Percentiles rank a stretch among this genome's conserved stretches.
Conservation (phyloP, 2,113 vertebrate genomes). For the Uria aalge region DNA sequence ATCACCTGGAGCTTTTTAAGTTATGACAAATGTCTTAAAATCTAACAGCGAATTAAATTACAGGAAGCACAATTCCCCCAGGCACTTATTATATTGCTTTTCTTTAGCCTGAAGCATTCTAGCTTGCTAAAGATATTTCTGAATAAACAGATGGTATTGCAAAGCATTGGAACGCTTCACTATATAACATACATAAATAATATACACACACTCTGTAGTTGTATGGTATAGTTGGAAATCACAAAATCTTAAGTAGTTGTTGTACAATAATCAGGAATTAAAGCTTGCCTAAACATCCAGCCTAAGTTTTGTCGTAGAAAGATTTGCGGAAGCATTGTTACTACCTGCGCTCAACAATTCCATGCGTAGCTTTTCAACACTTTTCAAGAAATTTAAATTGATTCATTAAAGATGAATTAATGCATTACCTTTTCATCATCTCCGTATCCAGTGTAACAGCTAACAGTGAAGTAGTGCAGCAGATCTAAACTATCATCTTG, state of each 20-base stretch:
- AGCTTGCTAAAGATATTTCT: not conserved
- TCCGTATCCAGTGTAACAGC: slow-evolving; percentile 91
- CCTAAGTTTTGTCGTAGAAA: not conserved
- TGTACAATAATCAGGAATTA: not conserved
- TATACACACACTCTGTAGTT: not conserved
- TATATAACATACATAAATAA: not conserved
- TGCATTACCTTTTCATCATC: slow-evolving; percentile 88
- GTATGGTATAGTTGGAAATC: fast-evolving
- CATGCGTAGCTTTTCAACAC: not conserved
- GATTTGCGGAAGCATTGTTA: not conserved
- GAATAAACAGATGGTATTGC: not conserved
- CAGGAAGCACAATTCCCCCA: not conserved
- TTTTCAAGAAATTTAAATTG: not conserved
- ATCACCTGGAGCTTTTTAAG: not conserved
- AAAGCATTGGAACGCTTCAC: not conserved
- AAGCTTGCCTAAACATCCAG: not conserved
- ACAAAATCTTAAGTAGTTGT: not conserved
- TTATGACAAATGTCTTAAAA: not conserved
- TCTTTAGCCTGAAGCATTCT: not conserved
- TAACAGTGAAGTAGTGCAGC: slow-evolving; percentile 90
- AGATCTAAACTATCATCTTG: slow-evolving; percentile 92
- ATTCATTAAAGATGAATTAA: not conserved
- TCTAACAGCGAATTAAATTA: not conserved
- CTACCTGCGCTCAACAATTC: not conserved
- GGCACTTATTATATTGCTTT: not conserved